Percentiles rank a stretch among this genome's conserved stretches.
These are phyloP conservation scores for Arrhamphus sclerolepis DNA, from an alignment of 2,797 vertebrate species.

Conservation along the genomic window DNA sequence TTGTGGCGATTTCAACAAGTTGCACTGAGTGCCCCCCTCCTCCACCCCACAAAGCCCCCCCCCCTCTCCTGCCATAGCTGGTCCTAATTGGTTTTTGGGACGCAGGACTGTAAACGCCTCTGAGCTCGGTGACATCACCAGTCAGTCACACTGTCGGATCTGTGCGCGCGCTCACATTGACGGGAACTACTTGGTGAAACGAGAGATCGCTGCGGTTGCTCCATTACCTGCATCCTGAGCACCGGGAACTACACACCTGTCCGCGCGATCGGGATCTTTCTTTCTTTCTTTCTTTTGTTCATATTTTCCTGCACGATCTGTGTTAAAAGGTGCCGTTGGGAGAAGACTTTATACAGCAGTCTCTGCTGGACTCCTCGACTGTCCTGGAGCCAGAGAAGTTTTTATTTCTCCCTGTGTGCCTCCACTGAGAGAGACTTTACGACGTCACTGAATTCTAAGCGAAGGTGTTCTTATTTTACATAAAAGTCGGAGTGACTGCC, in stretches of 20 bases:
- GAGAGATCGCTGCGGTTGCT: constrained; percentile 19
- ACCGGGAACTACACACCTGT: constrained; percentile 62
- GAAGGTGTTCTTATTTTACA: constrained; percentile 8
- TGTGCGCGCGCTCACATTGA: constrained; percentile 23
- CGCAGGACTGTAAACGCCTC: constrained; percentile 50
- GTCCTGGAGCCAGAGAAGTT: constrained; percentile 53
- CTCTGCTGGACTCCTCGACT: constrained; percentile 34
- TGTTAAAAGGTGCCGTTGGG: constrained; percentile 31
- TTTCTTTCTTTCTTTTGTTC: not conserved
- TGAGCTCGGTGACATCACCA: constrained; percentile 73
- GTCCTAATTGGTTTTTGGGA: constrained; percentile 26
- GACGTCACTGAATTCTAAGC: constrained; percentile 15
- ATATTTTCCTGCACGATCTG: not conserved
- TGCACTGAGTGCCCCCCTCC: constrained; percentile 1
- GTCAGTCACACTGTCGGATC: constrained; percentile 43
- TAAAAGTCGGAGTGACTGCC: constrained; percentile 25
- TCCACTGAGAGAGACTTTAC: constrained; percentile 18
- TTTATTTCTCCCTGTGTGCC: constrained; percentile 14
- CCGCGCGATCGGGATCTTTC: constrained; percentile 43
- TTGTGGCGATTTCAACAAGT: constrained; percentile 61
- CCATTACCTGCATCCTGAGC: constrained; percentile 21
- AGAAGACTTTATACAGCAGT: constrained; percentile 16
- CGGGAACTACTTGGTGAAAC: constrained; percentile 50
- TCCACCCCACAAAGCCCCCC: not conserved
- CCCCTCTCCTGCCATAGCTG: not conserved